Evolutionary conservation across 2,113 vertebrate genomes (phyloP).

Genomic region (Apodemus speciosus): DNA sequence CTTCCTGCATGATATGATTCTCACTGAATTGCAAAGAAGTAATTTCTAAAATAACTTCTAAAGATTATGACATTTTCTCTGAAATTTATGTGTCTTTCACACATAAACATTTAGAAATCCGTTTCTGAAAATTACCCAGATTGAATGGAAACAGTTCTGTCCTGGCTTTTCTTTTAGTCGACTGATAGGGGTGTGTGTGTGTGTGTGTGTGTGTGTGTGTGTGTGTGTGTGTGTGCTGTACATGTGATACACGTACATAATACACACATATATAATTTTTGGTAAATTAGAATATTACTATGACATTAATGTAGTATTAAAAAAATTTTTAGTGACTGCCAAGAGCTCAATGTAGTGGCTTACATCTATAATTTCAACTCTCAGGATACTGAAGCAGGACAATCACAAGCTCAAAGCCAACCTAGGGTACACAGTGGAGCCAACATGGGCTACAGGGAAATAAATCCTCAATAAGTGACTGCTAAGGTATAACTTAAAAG

Average conservation of each 20-base stretch:
- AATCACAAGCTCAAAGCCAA: not conserved
- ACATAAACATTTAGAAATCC: not conserved
- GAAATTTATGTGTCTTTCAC: not conserved
- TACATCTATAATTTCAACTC: not conserved
- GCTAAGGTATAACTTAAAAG: conserved; percentile 2
- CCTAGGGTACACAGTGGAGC: not conserved
- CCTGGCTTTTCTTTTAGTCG: conserved; percentile 28
- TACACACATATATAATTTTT: not conserved
- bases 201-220: not conserved
- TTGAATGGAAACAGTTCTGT: conserved; percentile 11
- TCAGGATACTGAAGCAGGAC: not conserved
- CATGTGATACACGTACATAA: not conserved
- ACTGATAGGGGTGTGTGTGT: not conserved
- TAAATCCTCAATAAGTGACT: not conserved
- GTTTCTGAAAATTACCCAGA: conserved; percentile 26
- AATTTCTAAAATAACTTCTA: conserved; percentile 38
- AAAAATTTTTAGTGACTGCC: not conserved
- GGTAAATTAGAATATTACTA: conserved; percentile 35
- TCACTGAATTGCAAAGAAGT: conserved; percentile 33
- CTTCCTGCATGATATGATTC: not conserved
- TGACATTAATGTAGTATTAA: conserved; percentile 30
- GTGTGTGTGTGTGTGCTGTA: not conserved
- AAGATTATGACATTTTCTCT: conserved; percentile 42
- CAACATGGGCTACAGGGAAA: not conserved
- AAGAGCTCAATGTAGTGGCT: not conserved